phyloP scores from a whole-genome alignment of 1,140 invertebrate genomes.

The Oryctes rhinoceros region DNA sequence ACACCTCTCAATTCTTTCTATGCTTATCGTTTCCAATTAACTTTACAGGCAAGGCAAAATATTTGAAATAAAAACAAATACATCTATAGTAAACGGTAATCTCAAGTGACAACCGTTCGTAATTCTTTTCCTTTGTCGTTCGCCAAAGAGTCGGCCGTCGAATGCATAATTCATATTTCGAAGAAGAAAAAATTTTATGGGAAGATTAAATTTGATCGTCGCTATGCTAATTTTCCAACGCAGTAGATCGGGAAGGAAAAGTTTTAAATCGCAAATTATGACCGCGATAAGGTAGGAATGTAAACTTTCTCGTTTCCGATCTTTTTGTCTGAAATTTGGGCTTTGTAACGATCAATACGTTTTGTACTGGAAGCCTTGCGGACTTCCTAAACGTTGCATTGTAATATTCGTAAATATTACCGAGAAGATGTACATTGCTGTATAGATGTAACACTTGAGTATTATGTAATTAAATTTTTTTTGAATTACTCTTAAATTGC shows the following conservation, averaged over 20 bases:
- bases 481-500: not conserved
- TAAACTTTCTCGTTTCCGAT: no score
- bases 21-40: no score
- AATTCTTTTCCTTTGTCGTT: not conserved
- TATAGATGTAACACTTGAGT: not conserved
- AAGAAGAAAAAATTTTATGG: not conserved
- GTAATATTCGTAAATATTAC: not conserved
- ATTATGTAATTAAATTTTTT: not conserved
- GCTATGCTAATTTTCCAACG: not conserved
- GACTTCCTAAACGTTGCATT: not conserved
- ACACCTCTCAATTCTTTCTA: no score
- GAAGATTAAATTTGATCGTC: not conserved
- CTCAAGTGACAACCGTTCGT: not conserved
- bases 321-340: not conserved
- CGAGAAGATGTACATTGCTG: not conserved
- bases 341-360: not conserved
- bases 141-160: not conserved
- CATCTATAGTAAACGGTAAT: no score
- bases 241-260: not conserved
- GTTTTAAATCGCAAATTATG: not conserved
- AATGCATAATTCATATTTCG: not conserved
- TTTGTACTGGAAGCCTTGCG: not conserved
- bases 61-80: no score
- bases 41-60: no score
- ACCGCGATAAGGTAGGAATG: no score